Percentiles rank a stretch among this genome's conserved stretches.
Evolutionary conservation across 2,113 vertebrate genomes (phyloP).

Genomic region (Mustelus asterias): DNA sequence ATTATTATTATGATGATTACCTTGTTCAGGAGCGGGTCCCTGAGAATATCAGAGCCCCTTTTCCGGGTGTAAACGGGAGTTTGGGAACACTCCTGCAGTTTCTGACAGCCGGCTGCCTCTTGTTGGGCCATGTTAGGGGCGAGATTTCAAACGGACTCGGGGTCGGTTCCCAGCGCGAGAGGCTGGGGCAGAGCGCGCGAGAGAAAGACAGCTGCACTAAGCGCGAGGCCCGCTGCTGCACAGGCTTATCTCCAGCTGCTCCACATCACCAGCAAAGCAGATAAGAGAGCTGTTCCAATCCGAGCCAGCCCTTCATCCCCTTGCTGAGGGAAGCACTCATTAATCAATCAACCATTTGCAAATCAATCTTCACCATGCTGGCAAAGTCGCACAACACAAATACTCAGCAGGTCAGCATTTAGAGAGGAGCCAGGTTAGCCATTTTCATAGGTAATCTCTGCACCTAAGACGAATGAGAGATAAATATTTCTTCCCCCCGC

Average conservation of each 20-base stretch:
- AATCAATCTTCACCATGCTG: neutral
- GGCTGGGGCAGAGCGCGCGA: neutral
- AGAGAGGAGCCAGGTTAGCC: neutral
- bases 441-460: neutral
- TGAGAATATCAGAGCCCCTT: slow-evolving; percentile 71
- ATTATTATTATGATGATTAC: slow-evolving; percentile 46
- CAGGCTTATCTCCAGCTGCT: neutral
- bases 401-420: neutral
- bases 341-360: neutral
- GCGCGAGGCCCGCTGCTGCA: neutral
- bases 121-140: neutral
- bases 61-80: slow-evolving; percentile 61
- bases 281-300: neutral
- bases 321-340: neutral
- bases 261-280: neutral
- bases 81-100: neutral
- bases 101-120: neutral
- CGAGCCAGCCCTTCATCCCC: neutral
- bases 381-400: neutral
- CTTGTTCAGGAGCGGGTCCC: slow-evolving; percentile 78
- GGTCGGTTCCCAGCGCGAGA: neutral
- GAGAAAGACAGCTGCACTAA: neutral
- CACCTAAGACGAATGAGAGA: neutral
- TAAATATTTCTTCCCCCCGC: too few relatives aligned
- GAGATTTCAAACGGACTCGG: neutral